Percentiles rank a stretch among this genome's conserved stretches.
phyloP scores from a whole-genome alignment of 1,140 invertebrate genomes.

The Pissodes strobi region DNA sequence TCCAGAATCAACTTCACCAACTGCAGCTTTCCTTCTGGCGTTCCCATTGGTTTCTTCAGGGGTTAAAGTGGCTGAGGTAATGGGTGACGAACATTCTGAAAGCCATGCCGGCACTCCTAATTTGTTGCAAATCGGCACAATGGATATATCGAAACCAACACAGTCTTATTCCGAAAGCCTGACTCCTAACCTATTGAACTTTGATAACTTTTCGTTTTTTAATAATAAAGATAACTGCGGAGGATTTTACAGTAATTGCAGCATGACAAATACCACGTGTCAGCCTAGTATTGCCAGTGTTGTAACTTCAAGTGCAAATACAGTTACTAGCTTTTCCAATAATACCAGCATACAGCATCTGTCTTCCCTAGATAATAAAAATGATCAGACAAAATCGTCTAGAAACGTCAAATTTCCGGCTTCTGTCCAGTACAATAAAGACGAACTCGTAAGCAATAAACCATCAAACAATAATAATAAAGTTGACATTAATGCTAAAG shows the following conservation, averaged over 20 bases:
- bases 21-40: slow-evolving; percentile 74
- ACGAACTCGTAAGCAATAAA: too few species aligned
- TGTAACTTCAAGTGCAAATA: neutral
- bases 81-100: slow-evolving; percentile 63
- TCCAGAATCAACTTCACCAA: slow-evolving; percentile 73
- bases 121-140: slow-evolving; percentile 65
- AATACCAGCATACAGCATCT: too few species aligned
- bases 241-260: slow-evolving; percentile 39
- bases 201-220: slow-evolving; percentile 53
- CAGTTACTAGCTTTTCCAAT: neutral
- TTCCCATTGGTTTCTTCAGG: slow-evolving; percentile 72
- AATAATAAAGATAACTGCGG: slow-evolving; percentile 39
- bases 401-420: neutral
- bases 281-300: neutral
- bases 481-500: neutral
- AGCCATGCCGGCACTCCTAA: slow-evolving; percentile 61
- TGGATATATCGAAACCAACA: slow-evolving; percentile 59
- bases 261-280: neutral
- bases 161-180: slow-evolving; percentile 47
- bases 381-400: neutral
- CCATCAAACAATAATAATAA: neutral
- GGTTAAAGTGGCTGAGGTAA: slow-evolving; percentile 61
- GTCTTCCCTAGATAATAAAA: neutral
- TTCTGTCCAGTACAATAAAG: neutral
- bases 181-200: slow-evolving; percentile 49